Base-by-base conservation (phyloP, 2,888 invertebrate genomes). In the Heteropelma amictum region DNA sequence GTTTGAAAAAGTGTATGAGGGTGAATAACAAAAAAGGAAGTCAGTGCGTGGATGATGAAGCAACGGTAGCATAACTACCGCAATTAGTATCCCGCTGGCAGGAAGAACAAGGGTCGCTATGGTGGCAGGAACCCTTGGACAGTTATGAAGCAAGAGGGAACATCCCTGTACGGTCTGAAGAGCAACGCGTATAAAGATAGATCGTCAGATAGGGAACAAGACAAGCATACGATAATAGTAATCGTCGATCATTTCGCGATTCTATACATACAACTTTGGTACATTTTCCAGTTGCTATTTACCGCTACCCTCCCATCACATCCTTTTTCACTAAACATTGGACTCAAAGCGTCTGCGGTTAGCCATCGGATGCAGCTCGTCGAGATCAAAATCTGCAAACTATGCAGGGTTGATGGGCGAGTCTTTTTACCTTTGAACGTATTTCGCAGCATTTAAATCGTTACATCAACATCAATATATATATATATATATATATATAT, bases 21-120 rank as follows among this genome's bases (percentile, higher is more conserved):
- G 14, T 38, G n/a, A 60, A 3, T 4, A 30, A 56, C 8, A 56
- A 21, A 23, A 45, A 30, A 26, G 38, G 14, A 10, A 33, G n/a
- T 47, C 23, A 26, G 10, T 42, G 21, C 5, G 28, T 12, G 26
- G 42, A 14, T 12, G 30, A 38, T 23, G 19, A 56, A 40, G 28
- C 33, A 58, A 53, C 63, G 45, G 71, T 67, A 65, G 53, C 61
- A 67, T 72, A 72, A 77, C 67, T 58, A 70, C 71, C 61, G 61
- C 74, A 76, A 81, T 84, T 83, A 79, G 79, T 69, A 75, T 70
- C 84, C 83, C 82, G 81, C 82, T 82, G 84, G 64, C 78, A 71
- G 40, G 21, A 30, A 33, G 61, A 71, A 71, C 65, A 49, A 53
- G 69, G 69, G 64, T 73, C 74, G 40, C 42, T 21, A 33, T 30